Percentiles rank a stretch among this genome's conserved stretches.
phyloP scores from a whole-genome alignment of 2,113 vertebrate species.

The Protobothrops mucrosquamatus region DNA sequence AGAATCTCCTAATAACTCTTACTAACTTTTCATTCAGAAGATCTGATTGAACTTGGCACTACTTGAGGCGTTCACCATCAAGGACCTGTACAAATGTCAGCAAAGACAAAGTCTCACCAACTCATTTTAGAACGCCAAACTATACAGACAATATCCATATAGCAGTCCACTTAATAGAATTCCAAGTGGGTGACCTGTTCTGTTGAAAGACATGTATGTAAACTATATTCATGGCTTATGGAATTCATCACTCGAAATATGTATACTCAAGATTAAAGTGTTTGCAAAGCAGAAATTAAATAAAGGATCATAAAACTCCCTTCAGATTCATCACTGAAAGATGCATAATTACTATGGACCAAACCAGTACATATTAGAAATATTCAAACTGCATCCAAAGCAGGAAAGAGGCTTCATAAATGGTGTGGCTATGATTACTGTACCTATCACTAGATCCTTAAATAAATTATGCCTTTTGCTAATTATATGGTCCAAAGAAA shows the following conservation, averaged over 20 bases:
- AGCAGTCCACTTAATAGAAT: not conserved
- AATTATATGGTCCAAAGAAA: not conserved
- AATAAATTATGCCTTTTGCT: not conserved
- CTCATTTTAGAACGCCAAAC: not conserved
- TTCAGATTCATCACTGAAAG: not conserved
- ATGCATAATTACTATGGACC: not conserved
- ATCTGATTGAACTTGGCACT: not conserved
- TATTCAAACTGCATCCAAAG: not conserved
- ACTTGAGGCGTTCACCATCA: not conserved
- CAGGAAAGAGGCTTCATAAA: not conserved
- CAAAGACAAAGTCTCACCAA: not conserved
- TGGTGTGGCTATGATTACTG: not conserved
- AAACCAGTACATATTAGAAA: not conserved
- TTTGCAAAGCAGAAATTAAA: not conserved
- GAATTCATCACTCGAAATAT: not conserved
- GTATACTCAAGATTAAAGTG: not conserved
- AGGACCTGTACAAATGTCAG: not conserved
- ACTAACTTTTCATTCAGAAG: not conserved
- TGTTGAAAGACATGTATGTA: not conserved
- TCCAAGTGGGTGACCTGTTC: not conserved
- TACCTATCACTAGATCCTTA: not conserved
- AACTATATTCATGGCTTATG: not conserved
- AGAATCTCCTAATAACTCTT: not conserved
- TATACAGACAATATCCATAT: not conserved
- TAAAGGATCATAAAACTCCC: not conserved